Evolutionary conservation across 2,888 invertebrate genomes (phyloP), one percentile per base, ranked within the genome.

Genomic region (Drosophila anomalata): DNA sequence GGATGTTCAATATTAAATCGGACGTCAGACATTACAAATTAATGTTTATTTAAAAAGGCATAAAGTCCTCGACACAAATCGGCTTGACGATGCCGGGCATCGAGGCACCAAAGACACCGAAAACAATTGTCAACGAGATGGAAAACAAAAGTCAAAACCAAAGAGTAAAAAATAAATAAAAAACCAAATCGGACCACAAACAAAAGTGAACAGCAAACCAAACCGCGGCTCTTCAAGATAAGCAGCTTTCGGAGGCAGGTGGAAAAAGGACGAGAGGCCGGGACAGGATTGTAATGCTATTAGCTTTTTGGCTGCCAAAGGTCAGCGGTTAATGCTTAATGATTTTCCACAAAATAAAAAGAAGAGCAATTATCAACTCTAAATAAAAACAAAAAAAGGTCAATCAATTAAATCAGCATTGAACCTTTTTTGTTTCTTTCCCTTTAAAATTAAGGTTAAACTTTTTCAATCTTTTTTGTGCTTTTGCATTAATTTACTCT

Each of bases 31-130:
- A 79, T 83, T 79, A 79, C 73, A 83, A 77, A 79, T 79, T 77
- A 79, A 79, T 71, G 73, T 73, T 79, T 73, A 77, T 77, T 83
- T 83, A 75, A 83, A 83, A 79, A 77, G 68, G 73, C 71, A 72
- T 47, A 66, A 74, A 54, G 69, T 58, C 41, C 48, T 52, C 68
- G 36, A 51, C 66, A 47, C 62, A 79, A 69, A 82, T 76, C 79
- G 72, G 83, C 77, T 79, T 79, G 46, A 33, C 55, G 22, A 22
- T 2, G 22, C 22, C 22, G 22, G 52, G 51, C 26, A 39, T 33
- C 24, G 14, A 39, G 9, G 36, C 20, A 17, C 17, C 17, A 17
- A 47, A 69, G 48, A 62, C 51, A 51, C 41, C 60, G 44, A 50
- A 39, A 60, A 44, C 53, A 61, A 70, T 63, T 65, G 63, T 66